Base-by-base conservation (phyloP, 2,888 invertebrate genomes). In the Polietes domitor region DNA sequence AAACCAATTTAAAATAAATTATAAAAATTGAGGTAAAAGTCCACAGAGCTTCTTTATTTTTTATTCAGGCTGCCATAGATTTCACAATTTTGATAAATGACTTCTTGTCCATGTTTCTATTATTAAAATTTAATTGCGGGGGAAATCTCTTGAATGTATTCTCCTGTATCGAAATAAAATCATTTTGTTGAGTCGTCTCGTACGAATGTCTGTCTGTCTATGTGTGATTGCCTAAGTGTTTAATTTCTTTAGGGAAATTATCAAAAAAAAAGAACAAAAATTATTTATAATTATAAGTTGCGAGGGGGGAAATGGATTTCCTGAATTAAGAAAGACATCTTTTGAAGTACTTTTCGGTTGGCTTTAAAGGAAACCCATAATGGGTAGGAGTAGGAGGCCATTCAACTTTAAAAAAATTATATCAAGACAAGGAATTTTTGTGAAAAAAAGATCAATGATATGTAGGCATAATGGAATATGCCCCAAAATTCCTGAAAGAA, bases 1-100 rank as follows among this genome's bases (percentile, higher is more conserved):
- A 58, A 58, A 58, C 58, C 58, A 58, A 58, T 58, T 58, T 58
- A 58, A 58, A 58, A 58, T 58, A 58, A 24, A 58, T 58, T 58
- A 58, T 24, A 58, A 4, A 26, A 58, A 58, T 58, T 26, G 26
- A 26, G 58, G 24, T 26, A 26, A 58, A 24, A 26, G 12, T 24
- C 26, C 58, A 26, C 0, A 4, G 15, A 58, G 58, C 58, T 58
- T 21, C 53, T 53, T 50, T 24, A 9, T 19, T 53, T 21, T 53
- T 21, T 19, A n/a, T 50, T 7, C 21, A 53, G n/a, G n/a, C n/a
- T n/a, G 24, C 53, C 50, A 53, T 19, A 24, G 24, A 58, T 58
- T 58, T 15, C 2, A 58, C 12, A 26, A 26, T 26, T 26, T 58
- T 58, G 24, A 26, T 26, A 26, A 58, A 58, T 58, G 26, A 58